Conservation (phyloP, 2,888 invertebrate genomes). For the Adelognathus sp. region DNA sequence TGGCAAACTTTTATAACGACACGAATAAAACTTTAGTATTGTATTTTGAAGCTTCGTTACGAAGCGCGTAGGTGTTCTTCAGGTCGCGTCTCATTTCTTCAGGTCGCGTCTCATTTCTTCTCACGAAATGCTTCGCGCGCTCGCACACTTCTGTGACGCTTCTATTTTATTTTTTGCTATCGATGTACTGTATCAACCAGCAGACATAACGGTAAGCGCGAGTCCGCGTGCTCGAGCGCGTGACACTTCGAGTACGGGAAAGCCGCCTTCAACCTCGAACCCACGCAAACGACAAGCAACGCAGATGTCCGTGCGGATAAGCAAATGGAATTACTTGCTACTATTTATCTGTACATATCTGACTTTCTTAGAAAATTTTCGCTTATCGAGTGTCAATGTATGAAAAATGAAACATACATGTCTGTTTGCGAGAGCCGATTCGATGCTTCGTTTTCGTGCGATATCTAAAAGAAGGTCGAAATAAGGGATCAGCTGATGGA, state of each 20-base stretch:
- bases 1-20: no score
- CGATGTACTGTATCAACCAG: constrained; percentile 29
- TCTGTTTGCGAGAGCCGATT: no score
- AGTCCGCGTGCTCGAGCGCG: constrained; percentile 60
- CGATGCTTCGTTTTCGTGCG: no score
- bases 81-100: no score
- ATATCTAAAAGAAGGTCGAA: no score
- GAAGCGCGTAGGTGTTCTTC: no score
- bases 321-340: constrained; percentile 26
- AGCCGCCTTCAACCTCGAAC: constrained; percentile 27
- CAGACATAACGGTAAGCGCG: constrained; percentile 54
- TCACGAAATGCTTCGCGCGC: neutral
- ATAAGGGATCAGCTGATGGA: no score
- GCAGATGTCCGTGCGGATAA: constrained; percentile 33
- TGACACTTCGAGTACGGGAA: constrained; percentile 52
- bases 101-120: no score
- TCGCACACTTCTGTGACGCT: neutral
- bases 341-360: neutral
- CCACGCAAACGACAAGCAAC: constrained; percentile 19
- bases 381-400: neutral
- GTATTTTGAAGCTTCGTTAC: no score
- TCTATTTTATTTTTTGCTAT: neutral
- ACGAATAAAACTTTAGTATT: no score
- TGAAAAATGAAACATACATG: no score
- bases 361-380: neutral